These are phyloP conservation scores for Phyto melanocephala DNA, from an alignment of 2,888 invertebrate species.

Conservation along the genomic window DNA sequence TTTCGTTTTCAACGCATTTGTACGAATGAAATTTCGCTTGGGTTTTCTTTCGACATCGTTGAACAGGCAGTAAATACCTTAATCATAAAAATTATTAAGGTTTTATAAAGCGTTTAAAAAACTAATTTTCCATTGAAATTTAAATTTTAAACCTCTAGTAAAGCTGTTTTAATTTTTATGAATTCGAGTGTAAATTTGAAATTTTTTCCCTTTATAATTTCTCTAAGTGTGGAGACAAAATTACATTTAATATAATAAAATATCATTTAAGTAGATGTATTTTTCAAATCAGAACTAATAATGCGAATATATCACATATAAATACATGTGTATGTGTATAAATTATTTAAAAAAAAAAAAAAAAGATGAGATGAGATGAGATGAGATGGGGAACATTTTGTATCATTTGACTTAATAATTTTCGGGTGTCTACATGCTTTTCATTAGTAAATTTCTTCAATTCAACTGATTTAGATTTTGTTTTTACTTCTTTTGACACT, in stretches of 20 bases:
- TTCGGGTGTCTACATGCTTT: neutral
- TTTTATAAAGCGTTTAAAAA: no score
- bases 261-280: slow-evolving; percentile 27
- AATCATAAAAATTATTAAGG: no score
- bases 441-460: neutral
- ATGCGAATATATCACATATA: neutral
- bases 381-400: neutral
- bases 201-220: neutral
- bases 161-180: no score
- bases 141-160: no score
- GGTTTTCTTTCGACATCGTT: no score
- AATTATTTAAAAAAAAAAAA: neutral
- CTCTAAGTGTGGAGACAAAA: neutral
- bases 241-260: slow-evolving; percentile 16
- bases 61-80: no score
- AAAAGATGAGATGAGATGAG: neutral
- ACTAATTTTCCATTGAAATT: no score
- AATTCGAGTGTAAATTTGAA: no score
- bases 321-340: neutral
- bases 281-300: slow-evolving; percentile 11
- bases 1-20: no score
- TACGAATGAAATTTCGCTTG: no score
- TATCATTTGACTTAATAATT: neutral
- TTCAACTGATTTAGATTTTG: neutral
- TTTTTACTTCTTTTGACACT: neutral